Percentiles rank a stretch among this genome's conserved stretches.
These are phyloP conservation scores for Mus pahari DNA, from an alignment of 2,113 vertebrate species.

Conservation along the genomic window DNA sequence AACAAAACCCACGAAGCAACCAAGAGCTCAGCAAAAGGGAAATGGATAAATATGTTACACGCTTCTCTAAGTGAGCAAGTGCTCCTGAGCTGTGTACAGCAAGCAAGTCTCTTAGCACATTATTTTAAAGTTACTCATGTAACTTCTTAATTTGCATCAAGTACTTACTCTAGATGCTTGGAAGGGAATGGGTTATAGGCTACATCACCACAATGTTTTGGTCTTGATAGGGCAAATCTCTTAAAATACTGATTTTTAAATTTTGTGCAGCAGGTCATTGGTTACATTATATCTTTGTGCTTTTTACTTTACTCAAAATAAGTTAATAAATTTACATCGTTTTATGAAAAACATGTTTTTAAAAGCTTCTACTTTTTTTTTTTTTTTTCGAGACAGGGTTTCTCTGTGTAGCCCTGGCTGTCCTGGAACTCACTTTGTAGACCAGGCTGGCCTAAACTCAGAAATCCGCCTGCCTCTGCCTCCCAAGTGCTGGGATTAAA, in stretches of 20 bases:
- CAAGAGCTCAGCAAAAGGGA: not conserved
- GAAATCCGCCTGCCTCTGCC: too few species aligned
- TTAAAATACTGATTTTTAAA: constrained; percentile 14
- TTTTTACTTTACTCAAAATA: constrained; percentile 39
- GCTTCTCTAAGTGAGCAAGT: constrained; percentile 7
- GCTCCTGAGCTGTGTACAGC: not conserved
- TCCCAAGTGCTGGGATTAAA: too few species aligned
- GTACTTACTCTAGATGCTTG: not conserved
- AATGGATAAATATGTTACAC: not conserved
- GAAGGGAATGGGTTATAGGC: not conserved
- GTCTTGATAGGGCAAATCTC: not conserved
- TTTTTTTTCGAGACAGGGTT: too few species aligned
- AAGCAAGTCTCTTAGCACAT: not conserved
- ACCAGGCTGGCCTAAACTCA: too few species aligned
- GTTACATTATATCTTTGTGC: not conserved
- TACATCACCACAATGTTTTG: not conserved
- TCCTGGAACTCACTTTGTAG: too few species aligned
- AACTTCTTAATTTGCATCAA: not conserved
- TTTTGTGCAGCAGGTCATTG: not conserved
- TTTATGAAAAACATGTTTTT: not conserved
- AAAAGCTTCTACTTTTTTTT: too few species aligned
- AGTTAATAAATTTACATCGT: constrained; percentile 12
- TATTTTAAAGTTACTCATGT: not conserved
- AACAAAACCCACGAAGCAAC: not conserved
- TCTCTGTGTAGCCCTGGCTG: too few species aligned